Conservation (phyloP, 2,797 vertebrate genomes). For the Hydrolagus colliei region DNA sequence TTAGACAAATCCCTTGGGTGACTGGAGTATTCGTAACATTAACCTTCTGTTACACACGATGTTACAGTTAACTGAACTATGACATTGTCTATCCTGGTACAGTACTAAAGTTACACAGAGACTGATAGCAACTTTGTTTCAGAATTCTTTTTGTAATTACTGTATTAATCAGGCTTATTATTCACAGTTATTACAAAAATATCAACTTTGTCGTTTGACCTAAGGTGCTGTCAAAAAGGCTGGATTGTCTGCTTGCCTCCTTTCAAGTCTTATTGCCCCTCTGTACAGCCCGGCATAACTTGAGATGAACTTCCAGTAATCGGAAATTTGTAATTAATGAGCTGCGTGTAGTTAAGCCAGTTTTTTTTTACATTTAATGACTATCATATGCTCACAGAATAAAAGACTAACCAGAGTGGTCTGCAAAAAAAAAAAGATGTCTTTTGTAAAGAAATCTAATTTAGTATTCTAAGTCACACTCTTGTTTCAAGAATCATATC, state of each 20-base stretch:
- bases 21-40: conserved; percentile 27
- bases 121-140: neutral
- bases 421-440: conserved; percentile 6
- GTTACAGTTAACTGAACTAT: conserved; percentile 17
- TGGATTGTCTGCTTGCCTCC: neutral
- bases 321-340: conserved; percentile 32
- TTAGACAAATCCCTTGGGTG: conserved; percentile 26
- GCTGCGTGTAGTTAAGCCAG: conserved; percentile 30
- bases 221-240: neutral
- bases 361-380: conserved; percentile 15
- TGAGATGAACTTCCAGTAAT: conserved; percentile 27
- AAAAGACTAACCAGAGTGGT: conserved; percentile 28
- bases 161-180: neutral
- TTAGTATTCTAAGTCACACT: conserved; percentile 17
- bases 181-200: neutral
- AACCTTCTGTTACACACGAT: conserved; percentile 30
- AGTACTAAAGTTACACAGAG: neutral
- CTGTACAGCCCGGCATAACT: conserved; percentile 14
- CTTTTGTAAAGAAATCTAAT: conserved; percentile 27
- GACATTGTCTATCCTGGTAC: conserved; percentile 11
- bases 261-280: neutral
- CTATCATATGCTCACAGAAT: conserved; percentile 28
- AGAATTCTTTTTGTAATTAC: neutral
- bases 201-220: conserved; percentile 20
- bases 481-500: conserved; percentile 5